Base-by-base conservation (phyloP, 2,113 vertebrate genomes). In the Nibea coibor region DNA sequence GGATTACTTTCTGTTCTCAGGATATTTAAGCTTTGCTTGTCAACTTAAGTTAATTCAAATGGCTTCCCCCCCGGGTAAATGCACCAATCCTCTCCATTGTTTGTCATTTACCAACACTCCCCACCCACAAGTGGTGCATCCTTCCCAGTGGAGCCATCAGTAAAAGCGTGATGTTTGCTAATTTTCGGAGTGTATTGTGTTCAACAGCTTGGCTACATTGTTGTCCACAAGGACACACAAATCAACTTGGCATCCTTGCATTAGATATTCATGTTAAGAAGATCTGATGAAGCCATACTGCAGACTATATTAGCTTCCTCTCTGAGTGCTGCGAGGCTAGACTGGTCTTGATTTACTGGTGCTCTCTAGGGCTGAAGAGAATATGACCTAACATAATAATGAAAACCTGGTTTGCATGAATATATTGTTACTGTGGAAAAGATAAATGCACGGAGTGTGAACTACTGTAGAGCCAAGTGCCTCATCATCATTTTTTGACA, bases 401-500 rank as follows among this genome's bases (percentile, higher is more conserved):
- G 65, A 75, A 80, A 75, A 59, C 47, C 20, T 28, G 24, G 5
- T 77, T 80, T 75, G 31, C 75, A 87, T 84, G 48, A 43, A 74
- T 82, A 78, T 73, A 68, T 47, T 76, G 75, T 75, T 72, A 58
- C 47, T 59, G 9, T 69, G 47, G 58, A 70, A 59, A 66, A 80
- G 75, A 86, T 83, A n/a, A 75, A 71, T 80, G 75, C 14, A 3
- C 9, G 42, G 35, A 1, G 20, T 39, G 42, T 66, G 16, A 84
- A 24, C 35, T 22, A 45, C 43, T 35, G 57, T 48, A 35, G 31
- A 77, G 48, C 57, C 31, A 50, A 83, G 22, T 87, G 78, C 82
- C 26, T 89, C 84, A 78, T 89, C 86, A 83, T 88, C 80, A 70
- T 54, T 71, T 84, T 82, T 85, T 48, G 77, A 83, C 80, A 84